These are phyloP conservation scores for Xenops minutus DNA, from an alignment of 2,797 vertebrate species.

Conservation along the genomic window DNA sequence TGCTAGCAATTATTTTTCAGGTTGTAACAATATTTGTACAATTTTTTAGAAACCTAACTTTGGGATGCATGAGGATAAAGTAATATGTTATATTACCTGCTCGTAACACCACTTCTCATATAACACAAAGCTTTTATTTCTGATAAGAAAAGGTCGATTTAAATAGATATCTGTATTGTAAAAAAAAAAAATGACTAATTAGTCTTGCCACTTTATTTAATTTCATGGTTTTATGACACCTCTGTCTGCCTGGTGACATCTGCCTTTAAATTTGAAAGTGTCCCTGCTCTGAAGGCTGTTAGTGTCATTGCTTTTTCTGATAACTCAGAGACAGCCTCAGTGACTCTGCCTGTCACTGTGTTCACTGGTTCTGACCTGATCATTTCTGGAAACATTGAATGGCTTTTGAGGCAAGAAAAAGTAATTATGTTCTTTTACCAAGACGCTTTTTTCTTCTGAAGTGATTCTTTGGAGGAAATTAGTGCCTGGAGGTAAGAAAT, in stretches of 20 bases:
- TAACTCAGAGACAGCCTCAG: background rate
- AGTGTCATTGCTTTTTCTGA: background rate
- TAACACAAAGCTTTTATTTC: background rate
- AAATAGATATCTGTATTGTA: background rate
- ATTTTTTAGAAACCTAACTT: background rate
- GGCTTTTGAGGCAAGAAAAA: background rate
- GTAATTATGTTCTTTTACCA: background rate
- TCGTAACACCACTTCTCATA: background rate
- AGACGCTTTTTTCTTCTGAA: background rate
- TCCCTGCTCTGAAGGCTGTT: background rate
- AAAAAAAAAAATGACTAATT: background rate
- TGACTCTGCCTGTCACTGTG: background rate
- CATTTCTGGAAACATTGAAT: background rate
- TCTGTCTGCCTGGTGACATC: background rate
- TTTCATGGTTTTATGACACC: background rate
- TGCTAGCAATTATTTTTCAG: background rate
- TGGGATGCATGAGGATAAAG: background rate
- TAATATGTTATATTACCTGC: background rate
- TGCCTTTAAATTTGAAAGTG: background rate
- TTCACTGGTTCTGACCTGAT: background rate
- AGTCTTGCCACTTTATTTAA: background rate
- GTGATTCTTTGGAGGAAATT: background rate
- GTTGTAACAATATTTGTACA: background rate
- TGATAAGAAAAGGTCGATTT: background rate
- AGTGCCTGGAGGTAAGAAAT: background rate